Conservation (phyloP, 2,797 vertebrate genomes). For the Pempheris klunzingeri region DNA sequence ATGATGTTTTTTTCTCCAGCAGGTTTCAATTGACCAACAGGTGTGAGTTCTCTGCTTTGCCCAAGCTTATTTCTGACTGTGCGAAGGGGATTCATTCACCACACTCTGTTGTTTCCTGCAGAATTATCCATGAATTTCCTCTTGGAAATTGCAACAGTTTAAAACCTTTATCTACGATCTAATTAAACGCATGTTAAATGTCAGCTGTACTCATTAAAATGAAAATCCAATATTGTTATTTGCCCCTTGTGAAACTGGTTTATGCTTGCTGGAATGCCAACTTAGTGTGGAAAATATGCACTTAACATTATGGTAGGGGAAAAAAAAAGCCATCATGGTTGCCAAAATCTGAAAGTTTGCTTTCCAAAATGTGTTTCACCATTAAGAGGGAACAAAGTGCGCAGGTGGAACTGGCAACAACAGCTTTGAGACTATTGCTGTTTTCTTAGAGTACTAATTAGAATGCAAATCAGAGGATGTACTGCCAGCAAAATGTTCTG, state of each 20-base stretch:
- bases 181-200: slow-evolving; percentile 10
- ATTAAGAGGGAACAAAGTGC: slow-evolving; percentile 33
- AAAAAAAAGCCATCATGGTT: neutral
- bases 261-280: neutral
- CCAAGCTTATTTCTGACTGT: neutral
- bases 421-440: slow-evolving; percentile 48
- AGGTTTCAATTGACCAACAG: neutral
- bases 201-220: slow-evolving; percentile 9
- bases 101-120: neutral
- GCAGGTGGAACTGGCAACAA: slow-evolving; percentile 43
- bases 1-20: no score
- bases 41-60: neutral
- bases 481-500: slow-evolving; percentile 66
- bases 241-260: slow-evolving; percentile 8
- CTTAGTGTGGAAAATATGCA: neutral
- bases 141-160: neutral
- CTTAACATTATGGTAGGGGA: neutral
- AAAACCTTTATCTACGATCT: neutral
- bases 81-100: neutral
- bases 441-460: slow-evolving; percentile 66
- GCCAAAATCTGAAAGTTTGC: slow-evolving; percentile 40
- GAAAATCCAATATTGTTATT: slow-evolving; percentile 1
- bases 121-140: neutral
- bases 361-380: slow-evolving; percentile 45
- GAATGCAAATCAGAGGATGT: slow-evolving; percentile 71